phyloP scores from a whole-genome alignment of 1,140 invertebrate species.

The Laodelphax striatellus region DNA sequence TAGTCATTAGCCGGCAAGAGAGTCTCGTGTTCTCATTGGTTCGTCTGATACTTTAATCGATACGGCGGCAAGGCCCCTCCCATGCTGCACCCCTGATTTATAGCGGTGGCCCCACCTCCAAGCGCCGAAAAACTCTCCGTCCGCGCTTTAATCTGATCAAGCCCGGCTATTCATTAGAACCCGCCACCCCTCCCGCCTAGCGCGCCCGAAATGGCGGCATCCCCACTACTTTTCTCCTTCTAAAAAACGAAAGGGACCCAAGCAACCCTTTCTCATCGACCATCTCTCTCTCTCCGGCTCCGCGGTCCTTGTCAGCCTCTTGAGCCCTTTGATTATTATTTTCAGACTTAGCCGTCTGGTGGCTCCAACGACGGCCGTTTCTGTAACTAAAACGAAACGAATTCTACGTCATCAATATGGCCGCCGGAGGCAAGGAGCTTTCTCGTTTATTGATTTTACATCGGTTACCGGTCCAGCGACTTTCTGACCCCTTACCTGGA shows the following conservation, averaged over 20 bases:
- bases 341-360: background rate
- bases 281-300: no score
- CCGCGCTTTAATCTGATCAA: background rate
- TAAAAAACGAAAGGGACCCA: no score
- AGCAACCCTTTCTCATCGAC: no score
- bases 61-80: background rate
- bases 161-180: background rate
- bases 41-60: slow-evolving; percentile 1
- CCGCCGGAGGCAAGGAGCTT: background rate
- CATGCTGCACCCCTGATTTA: background rate
- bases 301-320: no score
- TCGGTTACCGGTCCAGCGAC: background rate
- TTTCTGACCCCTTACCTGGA: slow-evolving; percentile 3
- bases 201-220: background rate
- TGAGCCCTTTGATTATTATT: background rate
- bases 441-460: slow-evolving; percentile 1
- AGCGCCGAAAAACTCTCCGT: background rate
- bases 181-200: background rate
- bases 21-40: background rate
- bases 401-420: slow-evolving; percentile 1
- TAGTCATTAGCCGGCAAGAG: background rate
- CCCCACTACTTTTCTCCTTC: background rate
- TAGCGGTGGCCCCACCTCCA: background rate
- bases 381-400: slow-evolving; percentile 1
- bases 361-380: background rate